Conservation (phyloP, 1,140 invertebrate genomes). For the Bombus balteatus region DNA sequence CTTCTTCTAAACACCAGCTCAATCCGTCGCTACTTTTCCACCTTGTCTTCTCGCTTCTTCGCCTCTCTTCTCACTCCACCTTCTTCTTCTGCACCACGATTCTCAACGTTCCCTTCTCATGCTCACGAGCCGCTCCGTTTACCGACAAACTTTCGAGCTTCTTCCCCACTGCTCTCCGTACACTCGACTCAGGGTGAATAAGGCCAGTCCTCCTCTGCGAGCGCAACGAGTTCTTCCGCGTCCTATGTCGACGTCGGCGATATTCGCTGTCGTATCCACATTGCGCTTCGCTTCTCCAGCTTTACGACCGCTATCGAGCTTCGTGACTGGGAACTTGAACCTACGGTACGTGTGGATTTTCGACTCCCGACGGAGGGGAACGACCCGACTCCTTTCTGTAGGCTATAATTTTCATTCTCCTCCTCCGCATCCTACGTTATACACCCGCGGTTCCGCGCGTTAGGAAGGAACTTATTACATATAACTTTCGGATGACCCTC, state of each 20-base stretch:
- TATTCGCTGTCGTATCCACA: slow-evolving; percentile 66
- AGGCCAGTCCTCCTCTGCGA: not conserved
- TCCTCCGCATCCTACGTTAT: not conserved
- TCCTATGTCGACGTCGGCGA: slow-evolving; percentile 58
- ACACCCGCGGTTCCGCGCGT: slow-evolving; percentile 19
- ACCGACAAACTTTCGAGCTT: slow-evolving; percentile 57
- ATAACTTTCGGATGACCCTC: slow-evolving; percentile 31
- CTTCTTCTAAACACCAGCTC: not conserved
- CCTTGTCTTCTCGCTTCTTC: not conserved
- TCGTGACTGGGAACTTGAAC: slow-evolving; percentile 63
- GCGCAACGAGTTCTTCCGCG: slow-evolving; percentile 32
- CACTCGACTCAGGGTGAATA: slow-evolving; percentile 27
- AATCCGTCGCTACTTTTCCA: not conserved
- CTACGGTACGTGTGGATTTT: slow-evolving; percentile 56
- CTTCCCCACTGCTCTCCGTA: slow-evolving; percentile 14
- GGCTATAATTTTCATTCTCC: slow-evolving; percentile 43
- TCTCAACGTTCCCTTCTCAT: slow-evolving; percentile 41
- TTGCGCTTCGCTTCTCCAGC: slow-evolving; percentile 44
- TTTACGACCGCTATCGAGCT: slow-evolving; percentile 64
- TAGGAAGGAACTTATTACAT: slow-evolving; percentile 42
- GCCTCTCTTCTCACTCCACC: not conserved
- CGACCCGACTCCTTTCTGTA: slow-evolving; percentile 32
- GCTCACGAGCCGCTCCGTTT: slow-evolving; percentile 33
- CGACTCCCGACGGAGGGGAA: slow-evolving; percentile 47
- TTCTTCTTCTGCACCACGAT: not conserved